Conservation (phyloP, 2,888 invertebrate species). For the Acrobasis repandana region DNA sequence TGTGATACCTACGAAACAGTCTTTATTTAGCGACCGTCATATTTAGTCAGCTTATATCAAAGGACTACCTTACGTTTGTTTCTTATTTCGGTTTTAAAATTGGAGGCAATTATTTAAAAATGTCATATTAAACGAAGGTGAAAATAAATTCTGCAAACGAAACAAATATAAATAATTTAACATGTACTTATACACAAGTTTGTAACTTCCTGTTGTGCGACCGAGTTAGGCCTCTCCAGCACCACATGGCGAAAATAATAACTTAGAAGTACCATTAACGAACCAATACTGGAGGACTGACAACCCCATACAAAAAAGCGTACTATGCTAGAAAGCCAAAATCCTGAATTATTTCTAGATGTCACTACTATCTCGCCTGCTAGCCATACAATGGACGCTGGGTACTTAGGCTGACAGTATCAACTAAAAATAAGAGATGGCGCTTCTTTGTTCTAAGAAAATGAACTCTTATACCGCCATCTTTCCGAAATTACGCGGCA, state of each 20-base stretch:
- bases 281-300: too few species aligned
- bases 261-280: too few species aligned
- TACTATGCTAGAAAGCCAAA: too few species aligned
- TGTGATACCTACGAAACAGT: background rate
- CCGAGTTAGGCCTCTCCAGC: constrained; percentile 1
- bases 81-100: background rate
- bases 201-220: constrained; percentile 8
- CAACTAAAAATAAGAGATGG: too few species aligned
- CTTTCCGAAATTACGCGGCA: too few species aligned
- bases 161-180: background rate
- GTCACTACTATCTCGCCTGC: too few species aligned
- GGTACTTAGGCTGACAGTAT: too few species aligned
- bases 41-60: background rate
- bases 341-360: too few species aligned
- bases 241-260: background rate
- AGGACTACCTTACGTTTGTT: background rate
- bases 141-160: background rate
- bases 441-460: too few species aligned
- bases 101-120: background rate
- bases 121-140: background rate
- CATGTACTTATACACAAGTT: constrained; percentile 28
- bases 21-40: background rate
- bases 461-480: too few species aligned
- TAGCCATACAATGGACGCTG: too few species aligned
- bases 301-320: too few species aligned